Evolutionary conservation across 2,113 vertebrate species (phyloP), one percentile per base, ranked within the genome.

Genomic region (Scortum barcoo): DNA sequence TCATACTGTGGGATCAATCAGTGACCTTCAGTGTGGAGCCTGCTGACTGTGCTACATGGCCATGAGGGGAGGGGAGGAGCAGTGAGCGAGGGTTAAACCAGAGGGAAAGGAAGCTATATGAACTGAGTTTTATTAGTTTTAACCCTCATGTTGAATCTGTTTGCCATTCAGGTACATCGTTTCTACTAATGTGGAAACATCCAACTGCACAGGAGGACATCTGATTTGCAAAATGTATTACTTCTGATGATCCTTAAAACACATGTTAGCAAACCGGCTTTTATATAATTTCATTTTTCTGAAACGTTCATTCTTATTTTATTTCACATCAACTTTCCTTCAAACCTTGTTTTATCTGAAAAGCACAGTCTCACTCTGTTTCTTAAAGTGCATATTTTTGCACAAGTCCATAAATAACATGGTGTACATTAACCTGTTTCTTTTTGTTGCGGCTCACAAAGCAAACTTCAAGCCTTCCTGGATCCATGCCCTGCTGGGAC

Each of bases 1-100:
- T 58, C 48, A 48, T 57, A 26, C 74, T 62, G 78, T 76, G 33
- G 76, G 86, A 82, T 84, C 86, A 62, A 10, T 40, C 16, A 12
- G 56, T 89, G 91, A 93, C 91, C 89, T 93, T 93, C 89, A 92
- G 24, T n/a, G 72, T 24, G 4, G n/a, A 57, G 60, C 38, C 51
- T 84, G 91, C 88, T 89, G 86, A 88, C 83, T 17, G 48, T 26
- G 83, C 73, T 71, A 54, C 69, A 17, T 28, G 72, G 17, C 42
- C 12, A 54, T 16, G 11, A 78, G 22, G 56, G 73, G 11, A 78
- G 22, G 56, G 73, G 69, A 65, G 73, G 78, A 74, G 76, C 56
- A 51, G 1, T 6, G n/a, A 69, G 24, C 9, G 20, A 56, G 60
- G 60, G 73, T 86, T 80, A 87, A 81, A 73, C 19, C 72, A 44